A percentile compares a stretch with the other conserved stretches of the same genome.
Conservation (phyloP, 2,888 invertebrate genomes). For the Tiphia femorata region DNA sequence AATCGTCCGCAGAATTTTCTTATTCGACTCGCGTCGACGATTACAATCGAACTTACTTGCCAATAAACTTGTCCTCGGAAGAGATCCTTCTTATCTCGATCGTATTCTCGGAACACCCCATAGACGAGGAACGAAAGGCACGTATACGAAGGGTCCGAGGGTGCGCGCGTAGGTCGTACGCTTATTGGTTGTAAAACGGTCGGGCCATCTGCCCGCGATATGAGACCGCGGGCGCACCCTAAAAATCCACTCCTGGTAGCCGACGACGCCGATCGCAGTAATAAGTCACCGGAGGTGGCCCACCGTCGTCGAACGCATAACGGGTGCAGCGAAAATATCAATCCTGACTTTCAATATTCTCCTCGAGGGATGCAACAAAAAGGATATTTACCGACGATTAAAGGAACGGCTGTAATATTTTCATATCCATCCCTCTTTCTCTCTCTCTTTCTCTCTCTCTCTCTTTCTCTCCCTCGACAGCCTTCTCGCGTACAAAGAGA, state of each 20-base stretch:
- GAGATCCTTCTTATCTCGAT: too few relatives aligned
- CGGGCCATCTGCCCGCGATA: constrained; percentile 54
- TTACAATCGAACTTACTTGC: too few relatives aligned
- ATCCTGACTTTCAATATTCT: too few relatives aligned
- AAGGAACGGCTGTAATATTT: too few relatives aligned
- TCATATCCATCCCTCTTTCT: background rate
- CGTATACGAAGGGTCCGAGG: too few relatives aligned
- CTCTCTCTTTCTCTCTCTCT: background rate
- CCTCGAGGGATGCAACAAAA: background rate
- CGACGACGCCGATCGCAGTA: constrained; percentile 33
- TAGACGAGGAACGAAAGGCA: too few relatives aligned
- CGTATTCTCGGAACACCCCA: too few relatives aligned
- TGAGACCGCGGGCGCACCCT: constrained; percentile 49
- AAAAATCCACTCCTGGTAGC: constrained; percentile 50
- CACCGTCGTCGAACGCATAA: background rate
- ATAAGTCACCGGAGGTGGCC: constrained; percentile 37
- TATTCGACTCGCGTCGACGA: too few relatives aligned
- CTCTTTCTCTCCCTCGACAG: background rate
- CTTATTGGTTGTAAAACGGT: constrained; percentile 61
- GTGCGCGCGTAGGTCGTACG: constrained; percentile 20
- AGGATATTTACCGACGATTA: too few relatives aligned
- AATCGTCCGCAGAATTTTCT: too few relatives aligned
- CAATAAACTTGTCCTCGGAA: too few relatives aligned
- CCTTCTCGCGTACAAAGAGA: background rate
- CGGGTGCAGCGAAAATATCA: too few relatives aligned